phyloP scores from a whole-genome alignment of 1,140 invertebrate genomes.

The Lordiphosa clarofinis region DNA sequence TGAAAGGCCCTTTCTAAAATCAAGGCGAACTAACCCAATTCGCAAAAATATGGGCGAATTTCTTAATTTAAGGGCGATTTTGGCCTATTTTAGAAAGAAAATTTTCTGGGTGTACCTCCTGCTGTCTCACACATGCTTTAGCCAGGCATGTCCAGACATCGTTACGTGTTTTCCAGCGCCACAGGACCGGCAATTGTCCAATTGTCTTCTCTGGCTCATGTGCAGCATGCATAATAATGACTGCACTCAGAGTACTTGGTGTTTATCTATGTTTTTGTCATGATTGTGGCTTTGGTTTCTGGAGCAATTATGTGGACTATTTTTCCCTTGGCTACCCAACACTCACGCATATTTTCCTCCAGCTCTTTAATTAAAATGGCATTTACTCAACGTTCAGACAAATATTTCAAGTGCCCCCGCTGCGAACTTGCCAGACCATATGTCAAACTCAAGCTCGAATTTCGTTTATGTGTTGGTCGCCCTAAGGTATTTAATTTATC shows the following conservation, averaged over 20 bases:
- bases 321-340: constrained; percentile 11
- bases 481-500: constrained; percentile 39
- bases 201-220: constrained; percentile 26
- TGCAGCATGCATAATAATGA: constrained; percentile 49
- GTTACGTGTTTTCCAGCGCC: constrained; percentile 20
- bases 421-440: neutral
- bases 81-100: too few species aligned
- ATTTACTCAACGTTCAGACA: neutral
- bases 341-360: neutral
- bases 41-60: too few species aligned
- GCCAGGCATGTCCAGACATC: constrained; percentile 21
- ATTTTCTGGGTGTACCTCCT: too few species aligned
- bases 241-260: constrained; percentile 23
- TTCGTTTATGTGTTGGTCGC: constrained; percentile 17
- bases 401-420: neutral
- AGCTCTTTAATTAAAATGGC: neutral
- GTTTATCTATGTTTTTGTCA: constrained; percentile 53
- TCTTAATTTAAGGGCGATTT: too few species aligned
- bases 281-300: constrained; percentile 26
- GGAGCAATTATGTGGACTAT: constrained; percentile 25
- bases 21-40: too few species aligned
- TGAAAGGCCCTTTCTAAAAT: too few species aligned
- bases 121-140: constrained; percentile 12
- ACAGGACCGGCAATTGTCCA: constrained; percentile 19
- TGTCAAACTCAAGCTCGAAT: neutral